These are phyloP conservation scores for Hydropotes inermis DNA, from an alignment of 2,113 vertebrate genomes.

Conservation along the genomic window DNA sequence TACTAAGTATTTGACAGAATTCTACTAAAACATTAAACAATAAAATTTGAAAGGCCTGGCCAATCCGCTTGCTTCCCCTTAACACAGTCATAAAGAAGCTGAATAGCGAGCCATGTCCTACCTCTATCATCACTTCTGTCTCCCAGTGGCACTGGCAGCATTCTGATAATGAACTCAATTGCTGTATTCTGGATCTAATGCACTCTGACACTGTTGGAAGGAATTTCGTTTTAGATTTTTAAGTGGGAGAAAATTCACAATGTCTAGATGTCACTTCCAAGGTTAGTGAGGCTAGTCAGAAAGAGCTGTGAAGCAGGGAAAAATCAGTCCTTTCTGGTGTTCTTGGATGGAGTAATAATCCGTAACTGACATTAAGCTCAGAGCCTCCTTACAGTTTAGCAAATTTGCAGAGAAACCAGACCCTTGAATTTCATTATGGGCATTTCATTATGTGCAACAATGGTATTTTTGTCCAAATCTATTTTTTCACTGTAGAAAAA, in stretches of 20 bases:
- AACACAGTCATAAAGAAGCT: background rate
- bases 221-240: background rate
- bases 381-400: background rate
- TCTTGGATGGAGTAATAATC: background rate
- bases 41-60: background rate
- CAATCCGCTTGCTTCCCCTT: conserved; percentile 8
- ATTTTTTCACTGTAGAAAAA: background rate
- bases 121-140: background rate
- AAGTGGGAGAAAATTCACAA: conserved; percentile 42
- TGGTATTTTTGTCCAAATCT: background rate
- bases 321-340: background rate
- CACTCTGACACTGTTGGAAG: conserved; percentile 33
- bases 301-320: conserved; percentile 31
- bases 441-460: background rate
- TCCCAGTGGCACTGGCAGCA: rapidly evolving
- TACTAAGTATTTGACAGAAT: background rate
- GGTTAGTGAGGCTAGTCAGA: background rate
- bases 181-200: background rate
- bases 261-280: background rate
- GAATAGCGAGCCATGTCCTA: background rate
- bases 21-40: background rate
- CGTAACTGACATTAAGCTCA: background rate
- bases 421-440: background rate
- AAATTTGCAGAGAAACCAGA: conserved; percentile 21
- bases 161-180: background rate